Conservation (phyloP, 2,797 vertebrate species). For the Eleutherodactylus coqui region DNA sequence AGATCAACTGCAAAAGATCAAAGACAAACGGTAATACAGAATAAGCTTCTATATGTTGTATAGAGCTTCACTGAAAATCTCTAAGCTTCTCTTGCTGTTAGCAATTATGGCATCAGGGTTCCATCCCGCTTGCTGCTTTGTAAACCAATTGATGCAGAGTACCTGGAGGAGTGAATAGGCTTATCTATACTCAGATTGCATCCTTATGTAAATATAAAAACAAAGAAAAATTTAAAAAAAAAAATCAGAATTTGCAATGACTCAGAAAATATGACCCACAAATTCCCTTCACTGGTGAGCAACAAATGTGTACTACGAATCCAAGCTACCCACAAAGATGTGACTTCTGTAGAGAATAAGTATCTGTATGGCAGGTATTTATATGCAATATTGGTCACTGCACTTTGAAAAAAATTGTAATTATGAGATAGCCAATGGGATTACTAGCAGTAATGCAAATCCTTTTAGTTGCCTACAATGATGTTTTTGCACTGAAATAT, state of each 20-base stretch:
- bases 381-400: too few relatives aligned
- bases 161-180: conserved; percentile 28
- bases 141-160: neutral
- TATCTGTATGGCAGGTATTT: too few relatives aligned
- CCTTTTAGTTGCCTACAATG: too few relatives aligned
- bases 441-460: too few relatives aligned
- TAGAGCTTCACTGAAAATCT: conserved; percentile 19
- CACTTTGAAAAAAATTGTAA: too few relatives aligned
- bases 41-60: conserved; percentile 19
- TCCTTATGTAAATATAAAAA: neutral
- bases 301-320: neutral
- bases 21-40: conserved; percentile 26
- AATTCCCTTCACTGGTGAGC: neutral
- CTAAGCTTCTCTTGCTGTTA: conserved; percentile 15
- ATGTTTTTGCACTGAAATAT: too few relatives aligned
- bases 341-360: too few relatives aligned
- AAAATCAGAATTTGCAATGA: neutral
- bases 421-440: too few relatives aligned
- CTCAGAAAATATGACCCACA: neutral
- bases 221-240: neutral
- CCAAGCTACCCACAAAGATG: neutral
- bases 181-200: conserved; percentile 1
- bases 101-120: conserved; percentile 30
- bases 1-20: conserved; percentile 52
- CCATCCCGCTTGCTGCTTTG: conserved; percentile 18